Conservation (phyloP, 1,140 invertebrate genomes). For the Hestina assimilis region DNA sequence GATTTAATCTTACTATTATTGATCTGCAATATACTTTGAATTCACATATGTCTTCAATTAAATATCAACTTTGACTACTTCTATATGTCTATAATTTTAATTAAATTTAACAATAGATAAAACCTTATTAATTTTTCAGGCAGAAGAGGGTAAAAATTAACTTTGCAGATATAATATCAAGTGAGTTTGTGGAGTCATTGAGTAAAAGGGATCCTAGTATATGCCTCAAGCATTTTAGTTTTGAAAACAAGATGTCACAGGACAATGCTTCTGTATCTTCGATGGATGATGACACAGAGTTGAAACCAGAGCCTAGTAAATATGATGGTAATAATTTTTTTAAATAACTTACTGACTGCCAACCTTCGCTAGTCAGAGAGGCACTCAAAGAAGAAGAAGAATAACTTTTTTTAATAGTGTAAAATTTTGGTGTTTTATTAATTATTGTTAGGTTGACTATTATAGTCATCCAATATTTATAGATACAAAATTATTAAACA, state of each 20-base stretch:
- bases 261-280: constrained; percentile 41
- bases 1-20: no score
- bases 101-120: neutral
- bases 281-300: constrained; percentile 53
- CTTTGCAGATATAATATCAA: constrained; percentile 68
- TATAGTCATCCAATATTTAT: no score
- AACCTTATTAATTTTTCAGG: constrained; percentile 38
- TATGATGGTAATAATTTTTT: constrained; percentile 66
- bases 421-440: no score
- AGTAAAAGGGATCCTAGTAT: constrained; percentile 62
- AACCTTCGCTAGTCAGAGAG: no score
- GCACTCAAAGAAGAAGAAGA: no score
- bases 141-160: constrained; percentile 67
- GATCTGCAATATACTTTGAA: no score
- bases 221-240: constrained; percentile 63
- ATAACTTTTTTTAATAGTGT: neutral
- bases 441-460: no score
- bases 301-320: constrained; percentile 63
- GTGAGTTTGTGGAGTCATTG: constrained; percentile 59
- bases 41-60: no score
- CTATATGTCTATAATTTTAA: no score
- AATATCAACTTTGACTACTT: no score
- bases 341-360: neutral
- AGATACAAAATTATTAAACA: no score
- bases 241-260: constrained; percentile 51